Percentiles rank a stretch among this genome's conserved stretches.
Evolutionary conservation across 1,140 invertebrate genomes (phyloP).

Genomic region (Conus ventricosus): DNA sequence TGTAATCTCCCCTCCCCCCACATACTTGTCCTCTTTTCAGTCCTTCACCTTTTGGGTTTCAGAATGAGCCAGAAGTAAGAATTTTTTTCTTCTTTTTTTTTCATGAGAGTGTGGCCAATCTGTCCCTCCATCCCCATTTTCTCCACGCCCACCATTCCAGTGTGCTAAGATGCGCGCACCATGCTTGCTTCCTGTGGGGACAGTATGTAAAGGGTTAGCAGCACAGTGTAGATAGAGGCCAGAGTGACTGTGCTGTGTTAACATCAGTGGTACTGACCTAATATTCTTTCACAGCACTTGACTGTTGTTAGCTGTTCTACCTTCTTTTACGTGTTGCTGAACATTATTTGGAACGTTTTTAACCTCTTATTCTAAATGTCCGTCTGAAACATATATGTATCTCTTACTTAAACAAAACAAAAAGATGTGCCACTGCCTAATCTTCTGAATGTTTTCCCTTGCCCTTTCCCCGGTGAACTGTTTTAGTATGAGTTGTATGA

Average conservation of each 20-base stretch:
- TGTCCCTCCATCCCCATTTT: neutral
- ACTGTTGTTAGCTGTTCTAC: too few species aligned
- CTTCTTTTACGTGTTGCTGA: too few species aligned
- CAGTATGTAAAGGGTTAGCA: neutral
- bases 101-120: neutral
- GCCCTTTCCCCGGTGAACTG: too few species aligned
- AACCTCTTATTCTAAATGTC: too few species aligned
- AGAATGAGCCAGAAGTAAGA: conserved; percentile 17
- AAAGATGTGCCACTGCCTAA: too few species aligned
- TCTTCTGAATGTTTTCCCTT: too few species aligned
- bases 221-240: neutral
- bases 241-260: neutral
- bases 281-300: too few species aligned
- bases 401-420: too few species aligned
- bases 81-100: neutral
- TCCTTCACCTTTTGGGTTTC: neutral
- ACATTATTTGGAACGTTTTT: too few species aligned
- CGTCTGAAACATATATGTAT: too few species aligned
- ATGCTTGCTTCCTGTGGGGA: neutral
- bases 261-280: neutral
- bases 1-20: neutral
- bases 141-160: neutral
- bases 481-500: too few species aligned
- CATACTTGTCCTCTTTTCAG: neutral
- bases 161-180: neutral